Evolutionary conservation across 2,888 invertebrate species (phyloP), one percentile per base, ranked within the genome.

Genomic region (Pheosia tremula): DNA sequence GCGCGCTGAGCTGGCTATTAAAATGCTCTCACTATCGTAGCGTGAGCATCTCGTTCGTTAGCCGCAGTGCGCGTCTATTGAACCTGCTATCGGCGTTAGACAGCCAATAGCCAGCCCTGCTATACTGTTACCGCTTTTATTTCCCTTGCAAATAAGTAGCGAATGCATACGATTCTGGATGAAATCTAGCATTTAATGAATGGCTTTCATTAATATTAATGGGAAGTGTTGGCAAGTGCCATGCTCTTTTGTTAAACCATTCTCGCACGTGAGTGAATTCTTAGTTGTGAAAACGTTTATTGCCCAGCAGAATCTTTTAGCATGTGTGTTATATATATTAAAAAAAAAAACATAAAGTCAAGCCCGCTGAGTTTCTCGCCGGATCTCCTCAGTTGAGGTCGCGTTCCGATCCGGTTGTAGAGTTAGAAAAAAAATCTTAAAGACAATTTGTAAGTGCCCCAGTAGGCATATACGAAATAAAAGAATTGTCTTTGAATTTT

Each of bases 21-120:
- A 90, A 91, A 90, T 88, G 86, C 88, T 78, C 82, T 74, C 79
- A 84, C 87, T 91, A 91, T 93, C 92, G 80, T 78, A 72, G 78
- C 79, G 77, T 72, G 86, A 81, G 84, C 85, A 92, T 92, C 92
- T 87, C 80, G 88, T 90, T 92, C 90, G 90, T 92, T 92, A 92
- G 90, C 72, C 79, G 84, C 77, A 75, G 72, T 64, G 71, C 70
- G 72, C 79, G 90, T 80, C 83, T 91, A 87, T 91, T 91, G 91
- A 92, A 90, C 91, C 78, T 86, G 73, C 85, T 84, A 88, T 87
- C 84, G 83, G 89, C 85, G 87, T 91, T 92, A 91, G 91, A 91
- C 84, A 79, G 75, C 78, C 83, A 84, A 88, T 86, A 75, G 73
- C 77, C 68, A 71, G 71, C 69, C 72, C 68, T 68, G 71, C 74